phyloP scores from a whole-genome alignment of 1,140 invertebrate genomes.

The Orchestia grillus region DNA sequence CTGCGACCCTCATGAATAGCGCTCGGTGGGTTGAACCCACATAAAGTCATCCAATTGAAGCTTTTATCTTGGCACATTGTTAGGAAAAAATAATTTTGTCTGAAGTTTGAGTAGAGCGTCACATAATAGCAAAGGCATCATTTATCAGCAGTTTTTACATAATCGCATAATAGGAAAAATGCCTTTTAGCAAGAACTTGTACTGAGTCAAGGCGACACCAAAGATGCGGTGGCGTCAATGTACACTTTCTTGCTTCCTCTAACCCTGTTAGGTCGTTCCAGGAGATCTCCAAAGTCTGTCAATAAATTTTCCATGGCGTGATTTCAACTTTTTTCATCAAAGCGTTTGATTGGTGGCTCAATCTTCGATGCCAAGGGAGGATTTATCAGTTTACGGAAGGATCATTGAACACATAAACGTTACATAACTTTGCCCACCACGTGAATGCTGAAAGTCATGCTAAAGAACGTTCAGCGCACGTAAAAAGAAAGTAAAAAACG shows the following conservation, averaged over 20 bases:
- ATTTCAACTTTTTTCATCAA: slow-evolving; percentile 3
- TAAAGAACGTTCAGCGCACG: not conserved
- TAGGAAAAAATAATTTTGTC: too few relatives aligned
- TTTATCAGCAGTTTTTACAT: too few relatives aligned
- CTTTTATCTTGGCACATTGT: too few relatives aligned
- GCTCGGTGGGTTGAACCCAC: too few relatives aligned
- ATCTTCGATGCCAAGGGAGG: not conserved
- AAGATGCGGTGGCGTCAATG: not conserved
- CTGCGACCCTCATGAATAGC: too few relatives aligned
- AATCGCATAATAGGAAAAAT: too few relatives aligned
- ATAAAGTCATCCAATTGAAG: too few relatives aligned
- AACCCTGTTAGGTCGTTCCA: not conserved
- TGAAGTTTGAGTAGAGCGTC: too few relatives aligned
- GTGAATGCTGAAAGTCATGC: not conserved
- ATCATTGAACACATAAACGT: not conserved
- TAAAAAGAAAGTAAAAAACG: not conserved
- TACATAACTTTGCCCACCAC: not conserved
- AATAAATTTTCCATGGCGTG: not conserved
- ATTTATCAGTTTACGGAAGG: not conserved
- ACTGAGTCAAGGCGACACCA: not conserved
- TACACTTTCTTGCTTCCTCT: not conserved
- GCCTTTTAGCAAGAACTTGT: not conserved
- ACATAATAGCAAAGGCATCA: too few relatives aligned
- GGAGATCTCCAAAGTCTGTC: not conserved
- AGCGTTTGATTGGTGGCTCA: not conserved